A percentile compares a stretch with the other conserved stretches of the same genome.
Conservation (phyloP, 2,888 invertebrate species). For the Tenthredo mesomela region DNA sequence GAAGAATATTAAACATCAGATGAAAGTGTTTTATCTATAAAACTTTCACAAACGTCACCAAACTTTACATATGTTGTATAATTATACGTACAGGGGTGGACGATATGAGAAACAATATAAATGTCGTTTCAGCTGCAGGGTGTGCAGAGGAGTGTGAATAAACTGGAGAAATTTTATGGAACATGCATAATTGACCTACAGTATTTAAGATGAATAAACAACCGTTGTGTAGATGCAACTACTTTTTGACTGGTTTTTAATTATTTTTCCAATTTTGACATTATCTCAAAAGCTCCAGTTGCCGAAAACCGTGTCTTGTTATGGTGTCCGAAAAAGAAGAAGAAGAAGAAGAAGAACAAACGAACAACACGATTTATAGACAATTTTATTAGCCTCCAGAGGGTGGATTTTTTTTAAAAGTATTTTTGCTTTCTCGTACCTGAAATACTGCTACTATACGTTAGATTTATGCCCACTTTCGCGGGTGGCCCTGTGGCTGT, state of each 20-base stretch:
- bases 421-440: constrained; percentile 13
- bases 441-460: constrained; percentile 24
- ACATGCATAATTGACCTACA: no score
- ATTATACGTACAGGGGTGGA: no score
- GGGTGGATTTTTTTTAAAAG: constrained; percentile 13
- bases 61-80: no score
- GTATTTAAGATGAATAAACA: no score
- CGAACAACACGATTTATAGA: constrained; percentile 31
- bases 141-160: no score
- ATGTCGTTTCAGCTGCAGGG: not conserved
- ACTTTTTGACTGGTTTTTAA: not conserved
- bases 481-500: constrained; percentile 12
- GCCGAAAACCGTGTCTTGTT: not conserved
- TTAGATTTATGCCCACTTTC: constrained; percentile 30
- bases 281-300: not conserved
- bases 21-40: no score
- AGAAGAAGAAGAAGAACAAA: not conserved
- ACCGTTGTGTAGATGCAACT: no score
- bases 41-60: no score
- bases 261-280: not conserved
- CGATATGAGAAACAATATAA: not conserved
- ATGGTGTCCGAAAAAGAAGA: not conserved
- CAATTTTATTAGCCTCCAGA: constrained; percentile 24
- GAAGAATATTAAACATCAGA: no score
- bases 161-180: no score